Base-by-base conservation (phyloP, 2,888 invertebrate species). In the Stegana nigrithorax region DNA sequence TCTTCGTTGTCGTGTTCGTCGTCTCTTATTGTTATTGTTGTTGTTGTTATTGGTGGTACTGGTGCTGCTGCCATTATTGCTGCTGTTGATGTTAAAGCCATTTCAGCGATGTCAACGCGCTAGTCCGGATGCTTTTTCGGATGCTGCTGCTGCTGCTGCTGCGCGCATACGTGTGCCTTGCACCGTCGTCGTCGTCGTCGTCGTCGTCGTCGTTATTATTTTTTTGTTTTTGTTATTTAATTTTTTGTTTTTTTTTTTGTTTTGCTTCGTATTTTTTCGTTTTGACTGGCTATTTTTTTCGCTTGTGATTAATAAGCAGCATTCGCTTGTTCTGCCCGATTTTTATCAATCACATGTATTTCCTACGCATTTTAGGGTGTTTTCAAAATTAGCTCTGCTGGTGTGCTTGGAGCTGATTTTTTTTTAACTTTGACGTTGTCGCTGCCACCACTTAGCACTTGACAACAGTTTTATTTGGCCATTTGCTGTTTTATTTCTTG, bases 1-100 rank as follows among this genome's bases (percentile, higher is more conserved):
- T 36, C 36, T 64, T 64, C 60, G 50, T 36, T 17, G n/a, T 19
- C 59, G 62, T 63, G 47, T 62, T 44, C 17, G 5, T 7, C 3
- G 19, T 36, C 39, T 17, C 36, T 44, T 27, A 26, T 56, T 60
- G 25, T 47, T 44, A 36, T 36, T 36, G 36, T 50, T 1, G 26
- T 27, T 39, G 39, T 17, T 7, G 27, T 53, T 14, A n/a, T n/a
- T n/a, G n/a, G n/a, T n/a, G n/a, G n/a, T n/a, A n/a, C n/a, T n/a
- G n/a, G n/a, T n/a, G n/a, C 23, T 12, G 53, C 60, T 67, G 36
- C 60, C 50, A 4, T 50, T 14, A n/a, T n/a, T 26, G 10, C 36
- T 36, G 36, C 36, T n/a, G n/a, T n/a, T n/a, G n/a, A n/a, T n/a
- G n/a, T n/a, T n/a, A 36, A 36, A 36, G 12, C n/a, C 2, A 36